Evolutionary conservation across 2,113 vertebrate species (phyloP), one percentile per base, ranked within the genome.

Genomic region (Madoqua kirkii): DNA sequence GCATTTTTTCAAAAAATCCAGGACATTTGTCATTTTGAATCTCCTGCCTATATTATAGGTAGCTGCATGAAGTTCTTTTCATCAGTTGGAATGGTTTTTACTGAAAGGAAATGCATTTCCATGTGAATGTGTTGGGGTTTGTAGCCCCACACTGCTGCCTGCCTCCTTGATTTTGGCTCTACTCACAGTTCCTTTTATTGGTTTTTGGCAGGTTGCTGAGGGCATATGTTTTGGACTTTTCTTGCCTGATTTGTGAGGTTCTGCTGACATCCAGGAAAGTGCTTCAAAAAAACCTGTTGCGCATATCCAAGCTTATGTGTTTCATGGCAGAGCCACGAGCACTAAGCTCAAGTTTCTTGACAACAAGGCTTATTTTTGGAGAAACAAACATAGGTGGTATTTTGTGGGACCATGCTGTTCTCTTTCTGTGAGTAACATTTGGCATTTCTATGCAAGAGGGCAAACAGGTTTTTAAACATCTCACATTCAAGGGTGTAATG

Each of bases 321-420:
- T 96, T 97, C 74, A 52, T 95, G 93, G 95, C 83, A 87, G 85
- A 82, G 87, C 88, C 91, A 57, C 40, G 2, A 29, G 92, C 76
- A 3, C 71, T 1, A 50, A 86, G 96, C 97, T 98, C 97, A 95
- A 59, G 87, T 98, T 98, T 97, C 96, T 96, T 97, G 92, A 97
- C 89, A 86, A 93, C 88, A 92, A 89, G 62, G 74, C 59, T 89
- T 97, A 96, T 97, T 98, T 98, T 94, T 95, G 88, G 92, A 95
- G 93, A 83, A 96, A 95, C 92, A 95, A 96, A 91, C 1, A 6
- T n/a, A 87, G 40, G 92, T 81, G 60, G 27, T 54, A 36, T 87
- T 89, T 84, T 82, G 43, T 62, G 13, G 94, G 54, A n/a, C 74
- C 29, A 27, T 2, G 52, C 43, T 90, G 79, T 85, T 87, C 43